Conservation (phyloP, 1,140 invertebrate genomes). For the Pseudobourletiella spinata region DNA sequence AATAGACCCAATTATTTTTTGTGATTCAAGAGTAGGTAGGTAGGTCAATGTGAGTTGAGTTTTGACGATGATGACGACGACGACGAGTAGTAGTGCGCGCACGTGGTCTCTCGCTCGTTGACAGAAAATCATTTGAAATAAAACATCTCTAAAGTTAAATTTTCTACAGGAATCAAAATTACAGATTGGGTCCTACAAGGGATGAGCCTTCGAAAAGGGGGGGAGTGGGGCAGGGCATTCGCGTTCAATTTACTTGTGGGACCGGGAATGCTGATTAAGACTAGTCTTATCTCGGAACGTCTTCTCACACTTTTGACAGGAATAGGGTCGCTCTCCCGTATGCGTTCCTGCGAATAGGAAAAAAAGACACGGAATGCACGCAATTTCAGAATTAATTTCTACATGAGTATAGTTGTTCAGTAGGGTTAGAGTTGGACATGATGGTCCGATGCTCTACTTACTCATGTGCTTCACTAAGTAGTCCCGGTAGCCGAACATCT, state of each 20-base stretch:
- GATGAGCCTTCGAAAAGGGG: too few relatives aligned
- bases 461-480: conserved; percentile 30
- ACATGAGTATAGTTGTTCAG: background rate
- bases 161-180: too few relatives aligned
- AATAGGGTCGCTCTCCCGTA: conserved; percentile 29
- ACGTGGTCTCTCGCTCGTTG: too few relatives aligned
- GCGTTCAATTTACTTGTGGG: conserved; percentile 28
- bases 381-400: background rate
- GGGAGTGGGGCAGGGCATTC: too few relatives aligned
- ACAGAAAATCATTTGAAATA: too few relatives aligned
- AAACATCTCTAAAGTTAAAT: too few relatives aligned
- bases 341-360: conserved; percentile 19
- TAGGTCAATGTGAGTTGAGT: too few relatives aligned
- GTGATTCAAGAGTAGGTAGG: too few relatives aligned
- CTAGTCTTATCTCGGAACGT: conserved; percentile 28
- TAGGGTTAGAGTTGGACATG: background rate
- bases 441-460: background rate
- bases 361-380: background rate
- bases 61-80: too few relatives aligned
- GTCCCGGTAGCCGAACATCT: conserved; percentile 26
- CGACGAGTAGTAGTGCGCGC: too few relatives aligned
- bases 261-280: conserved; percentile 30
- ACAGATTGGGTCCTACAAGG: too few relatives aligned
- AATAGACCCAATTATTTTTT: too few relatives aligned
- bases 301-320: conserved; percentile 28